Percentiles rank a stretch among this genome's conserved stretches.
These are phyloP conservation scores for Plagodis dolabraria DNA, from an alignment of 2,888 invertebrate species.

Conservation along the genomic window DNA sequence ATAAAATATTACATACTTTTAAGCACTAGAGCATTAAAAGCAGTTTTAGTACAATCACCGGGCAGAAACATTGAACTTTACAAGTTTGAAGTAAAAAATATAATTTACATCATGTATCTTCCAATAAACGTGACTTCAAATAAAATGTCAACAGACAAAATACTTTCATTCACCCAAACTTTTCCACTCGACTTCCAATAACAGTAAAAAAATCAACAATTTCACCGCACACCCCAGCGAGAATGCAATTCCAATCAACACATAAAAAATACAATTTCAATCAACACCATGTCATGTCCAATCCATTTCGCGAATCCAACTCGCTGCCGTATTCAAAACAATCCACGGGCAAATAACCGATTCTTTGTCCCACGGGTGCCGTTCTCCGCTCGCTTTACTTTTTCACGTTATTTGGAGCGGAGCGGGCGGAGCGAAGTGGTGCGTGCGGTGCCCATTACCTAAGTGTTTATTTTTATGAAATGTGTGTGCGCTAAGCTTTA, in stretches of 20 bases:
- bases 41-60: too few relatives aligned
- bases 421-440: slow-evolving; percentile 37
- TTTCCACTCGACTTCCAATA: slow-evolving; percentile 12
- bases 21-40: too few relatives aligned
- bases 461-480: slow-evolving; percentile 79
- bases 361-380: slow-evolving; percentile 73
- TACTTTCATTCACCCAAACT: neutral
- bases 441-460: slow-evolving; percentile 72
- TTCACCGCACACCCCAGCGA: slow-evolving; percentile 7
- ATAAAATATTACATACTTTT: too few relatives aligned
- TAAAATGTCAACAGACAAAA: too few relatives aligned
- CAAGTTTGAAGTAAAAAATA: neutral
- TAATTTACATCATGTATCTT: neutral
- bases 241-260: slow-evolving; percentile 36
- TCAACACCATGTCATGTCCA: slow-evolving; percentile 39
- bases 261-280: slow-evolving; percentile 32
- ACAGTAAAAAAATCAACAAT: slow-evolving; percentile 8
- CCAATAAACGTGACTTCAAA: neutral
- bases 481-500: slow-evolving; percentile 60
- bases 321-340: slow-evolving; percentile 72
- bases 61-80: too few relatives aligned
- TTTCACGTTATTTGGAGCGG: slow-evolving; percentile 61
- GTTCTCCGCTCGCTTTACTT: slow-evolving; percentile 76
- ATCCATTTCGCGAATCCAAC: slow-evolving; percentile 50
- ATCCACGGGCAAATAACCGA: slow-evolving; percentile 80